Base-by-base conservation (phyloP, 2,888 invertebrate genomes). In the Heliconius sara region DNA sequence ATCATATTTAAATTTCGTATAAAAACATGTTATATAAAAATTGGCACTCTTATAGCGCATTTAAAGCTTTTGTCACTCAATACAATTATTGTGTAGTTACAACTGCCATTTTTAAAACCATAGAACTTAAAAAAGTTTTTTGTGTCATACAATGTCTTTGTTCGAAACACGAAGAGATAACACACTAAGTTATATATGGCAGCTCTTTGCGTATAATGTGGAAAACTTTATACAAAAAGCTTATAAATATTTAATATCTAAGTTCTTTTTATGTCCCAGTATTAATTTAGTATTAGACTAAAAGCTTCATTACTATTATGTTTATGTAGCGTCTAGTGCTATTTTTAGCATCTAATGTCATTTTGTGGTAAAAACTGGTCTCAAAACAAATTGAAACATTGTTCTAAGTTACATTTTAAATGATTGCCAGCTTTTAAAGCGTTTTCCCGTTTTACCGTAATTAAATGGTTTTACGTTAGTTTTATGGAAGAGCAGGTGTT, bases 401-500 rank as follows among this genome's bases (percentile, higher is more conserved):
- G 66, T 76, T 52, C 16, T 68, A n/a, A 57, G 52, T 65, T 68
- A 76, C 39, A 57, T 67, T 76, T 68, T 39, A 68, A 52, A 67
- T 57, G 30, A 73, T 60, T 60, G 34, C n/a, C 13, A 72, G 57
- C 52, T 72, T 39, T 10, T 43, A 66, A 63, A 57, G 22, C 39
- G 16, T 39, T 73, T 60, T 52, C 57, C 34, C 13, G 13, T 73
- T 73, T 73, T 34, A 34, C 57, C 57, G 30, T 34, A 60, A n/a
- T 60, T 60, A 60, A 34, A 60, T n/a, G n/a, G 57, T n/a, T 2
- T 60, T 72, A 34, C 34, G 27, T 19, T 73, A 16, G 30, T 57
- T 73, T 73, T 60, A 73, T 73, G 60, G 57, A n/a, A 7, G n/a
- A 73, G 60, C 73, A 73, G 73, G 60, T 73, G 73, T n/a, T 16